Conservation (phyloP, 2,888 invertebrate genomes). For the Drosophila borborema region DNA sequence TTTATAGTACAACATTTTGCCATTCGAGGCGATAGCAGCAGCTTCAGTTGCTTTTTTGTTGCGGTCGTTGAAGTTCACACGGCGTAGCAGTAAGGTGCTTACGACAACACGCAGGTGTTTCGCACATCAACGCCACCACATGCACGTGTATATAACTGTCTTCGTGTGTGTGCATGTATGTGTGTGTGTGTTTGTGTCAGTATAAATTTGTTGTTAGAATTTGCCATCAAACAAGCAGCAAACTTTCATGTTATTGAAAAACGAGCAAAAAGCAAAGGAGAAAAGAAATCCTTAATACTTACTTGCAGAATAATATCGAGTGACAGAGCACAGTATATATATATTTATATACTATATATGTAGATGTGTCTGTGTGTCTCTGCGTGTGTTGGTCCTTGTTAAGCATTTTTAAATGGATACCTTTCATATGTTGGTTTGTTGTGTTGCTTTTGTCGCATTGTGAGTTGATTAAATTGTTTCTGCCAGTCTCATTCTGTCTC, state of each 20-base stretch:
- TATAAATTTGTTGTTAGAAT: constrained; percentile 64
- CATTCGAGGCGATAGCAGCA: no score
- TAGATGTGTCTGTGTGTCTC: not conserved
- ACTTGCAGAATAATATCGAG: constrained; percentile 68
- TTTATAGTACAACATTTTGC: not conserved
- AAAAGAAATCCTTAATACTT: constrained; percentile 68
- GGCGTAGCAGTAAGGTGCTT: constrained; percentile 48
- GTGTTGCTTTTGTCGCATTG: constrained; percentile 29
- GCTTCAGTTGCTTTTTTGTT: constrained; percentile 31
- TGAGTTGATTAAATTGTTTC: constrained; percentile 73
- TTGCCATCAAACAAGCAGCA: constrained; percentile 65
- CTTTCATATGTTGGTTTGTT: constrained; percentile 36
- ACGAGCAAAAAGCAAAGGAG: constrained; percentile 46
- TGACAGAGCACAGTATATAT: constrained; percentile 43
- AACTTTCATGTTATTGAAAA: constrained; percentile 78
- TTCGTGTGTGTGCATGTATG: not conserved
- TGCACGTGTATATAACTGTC: not conserved
- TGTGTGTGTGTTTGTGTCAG: constrained; percentile 13
- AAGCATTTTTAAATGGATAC: constrained; percentile 77
- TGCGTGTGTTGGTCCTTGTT: constrained; percentile 45
- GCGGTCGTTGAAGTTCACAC: constrained; percentile 61
- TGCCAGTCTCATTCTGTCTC: not conserved
- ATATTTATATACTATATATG: not conserved
- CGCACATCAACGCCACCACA: constrained; percentile 52
- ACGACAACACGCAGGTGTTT: constrained; percentile 66